These are phyloP conservation scores for Epirrhoe alternata DNA, from an alignment of 2,888 invertebrate species.

Conservation along the genomic window DNA sequence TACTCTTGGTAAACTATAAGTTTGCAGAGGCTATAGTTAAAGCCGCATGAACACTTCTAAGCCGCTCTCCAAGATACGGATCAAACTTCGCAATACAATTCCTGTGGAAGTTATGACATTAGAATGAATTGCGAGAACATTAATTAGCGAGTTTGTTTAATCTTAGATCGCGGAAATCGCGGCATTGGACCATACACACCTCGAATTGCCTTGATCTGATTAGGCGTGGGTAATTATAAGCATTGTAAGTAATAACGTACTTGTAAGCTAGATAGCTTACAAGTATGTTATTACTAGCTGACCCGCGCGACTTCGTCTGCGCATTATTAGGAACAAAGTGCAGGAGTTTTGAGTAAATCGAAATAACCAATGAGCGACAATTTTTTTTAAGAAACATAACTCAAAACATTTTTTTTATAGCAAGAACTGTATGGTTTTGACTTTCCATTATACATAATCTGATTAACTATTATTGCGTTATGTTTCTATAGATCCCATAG, in stretches of 20 bases:
- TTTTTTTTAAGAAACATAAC: too few species aligned
- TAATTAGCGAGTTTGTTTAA: constrained; percentile 31
- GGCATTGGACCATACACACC: constrained; percentile 49
- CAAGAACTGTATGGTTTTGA: too few species aligned
- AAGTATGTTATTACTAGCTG: too few species aligned
- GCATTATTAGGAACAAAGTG: too few species aligned
- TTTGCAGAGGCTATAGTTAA: neutral
- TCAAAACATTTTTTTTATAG: too few species aligned
- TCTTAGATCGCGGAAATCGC: constrained; percentile 49
- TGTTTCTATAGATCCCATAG: too few species aligned
- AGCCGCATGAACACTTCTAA: neutral
- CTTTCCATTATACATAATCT: too few species aligned
- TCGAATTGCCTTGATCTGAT: constrained; percentile 55
- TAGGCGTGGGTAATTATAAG: constrained; percentile 36
- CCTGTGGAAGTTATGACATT: constrained; percentile 34
- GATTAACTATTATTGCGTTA: too few species aligned
- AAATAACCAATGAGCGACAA: too few species aligned
- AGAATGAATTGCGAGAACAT: constrained; percentile 28
- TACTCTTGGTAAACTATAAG: too few species aligned
- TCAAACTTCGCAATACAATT: constrained; percentile 26
- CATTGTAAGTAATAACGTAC: constrained; percentile 13
- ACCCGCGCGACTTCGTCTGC: too few species aligned
- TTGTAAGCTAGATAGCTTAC: neutral
- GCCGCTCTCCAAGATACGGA: constrained; percentile 15
- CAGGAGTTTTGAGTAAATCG: too few species aligned